Conservation (phyloP, 2,888 invertebrate species). For the Tetranychus truncatus region DNA sequence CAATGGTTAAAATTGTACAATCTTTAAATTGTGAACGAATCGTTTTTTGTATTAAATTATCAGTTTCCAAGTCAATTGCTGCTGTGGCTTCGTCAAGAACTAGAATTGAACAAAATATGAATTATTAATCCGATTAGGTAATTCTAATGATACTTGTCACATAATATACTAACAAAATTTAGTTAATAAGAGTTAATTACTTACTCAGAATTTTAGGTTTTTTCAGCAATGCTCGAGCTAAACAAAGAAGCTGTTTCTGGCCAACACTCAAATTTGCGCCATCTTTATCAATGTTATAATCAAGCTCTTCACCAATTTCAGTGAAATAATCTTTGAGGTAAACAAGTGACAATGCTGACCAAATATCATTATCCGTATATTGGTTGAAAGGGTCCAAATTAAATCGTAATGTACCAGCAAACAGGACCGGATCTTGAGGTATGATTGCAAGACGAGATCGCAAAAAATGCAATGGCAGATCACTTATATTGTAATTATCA, state of each 20-base stretch:
- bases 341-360: conserved; percentile 29
- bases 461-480: conserved; percentile 21
- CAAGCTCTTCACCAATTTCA: conserved; percentile 12
- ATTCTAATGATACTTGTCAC: not conserved
- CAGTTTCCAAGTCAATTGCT: conserved; percentile 32
- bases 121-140: not conserved
- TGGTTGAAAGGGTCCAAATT: conserved; percentile 30
- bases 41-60: conserved; percentile 55
- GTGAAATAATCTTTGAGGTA: conserved; percentile 18
- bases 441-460: conserved; percentile 22
- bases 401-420: conserved; percentile 18
- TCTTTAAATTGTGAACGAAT: conserved; percentile 59
- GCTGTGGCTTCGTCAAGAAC: conserved; percentile 24
- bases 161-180: not conserved
- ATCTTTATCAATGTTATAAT: conserved; percentile 19
- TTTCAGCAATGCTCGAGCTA: conserved; percentile 21
- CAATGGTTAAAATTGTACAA: conserved; percentile 36
- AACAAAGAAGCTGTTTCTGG: conserved; percentile 21
- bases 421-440: conserved; percentile 22
- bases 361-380: conserved; percentile 28
- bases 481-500: conserved; percentile 21
- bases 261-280: conserved; percentile 21
- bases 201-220: conserved; percentile 18
- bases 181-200: not conserved
- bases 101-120: conserved; percentile 26